Base-by-base conservation (phyloP, 2,888 invertebrate species). In the Lepetodrilus schrolli region DNA sequence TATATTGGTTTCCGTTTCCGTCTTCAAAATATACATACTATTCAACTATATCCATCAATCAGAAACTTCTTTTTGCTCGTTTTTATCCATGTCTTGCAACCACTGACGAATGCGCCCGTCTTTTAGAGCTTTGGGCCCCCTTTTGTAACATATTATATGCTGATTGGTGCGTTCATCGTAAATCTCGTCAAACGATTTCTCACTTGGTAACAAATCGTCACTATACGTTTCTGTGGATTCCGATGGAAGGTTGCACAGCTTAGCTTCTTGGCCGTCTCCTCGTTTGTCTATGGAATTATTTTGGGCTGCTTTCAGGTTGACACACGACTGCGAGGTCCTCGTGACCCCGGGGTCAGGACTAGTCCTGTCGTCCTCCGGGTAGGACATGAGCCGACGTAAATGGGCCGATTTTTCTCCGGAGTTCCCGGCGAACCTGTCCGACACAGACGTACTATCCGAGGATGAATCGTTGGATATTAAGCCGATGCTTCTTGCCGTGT, bases 401-500 rank as follows among this genome's bases (percentile, higher is more conserved):
- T 76, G 75, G 7, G 74, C 51, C 20, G 58, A 47, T 36, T 49
- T 58, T 13, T 66, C 49, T 8, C 51, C 58, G 10, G 20, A 36
- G 2, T 58, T 37, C 21, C 72, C 74, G 26, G 50, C 68, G 30
- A 69, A 34, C 23, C 74, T 30, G 8, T 73, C 76, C 38, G 73
- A 48, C 37, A 70, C 48, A 36, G 73, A 73, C 3, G 66, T 58
- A 2, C 72, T 58, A 48, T 71, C 71, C 0, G 83, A 82, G 8
- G 80, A 82, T 0, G 86, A 86, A 78, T 87, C 86, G 76, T 87
- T 86, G 58, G 86, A 87, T 36, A 87, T 82, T 5, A 87, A 77
- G 2, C 86, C 86, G n/a, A 87, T 81, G 75, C 86, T 87, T 68
- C 84, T 71, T 0, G 86, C 80, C 1, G 86, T 87, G 75, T 84